phyloP scores from a whole-genome alignment of 2,888 invertebrate species.

The Dynastes grantii region DNA sequence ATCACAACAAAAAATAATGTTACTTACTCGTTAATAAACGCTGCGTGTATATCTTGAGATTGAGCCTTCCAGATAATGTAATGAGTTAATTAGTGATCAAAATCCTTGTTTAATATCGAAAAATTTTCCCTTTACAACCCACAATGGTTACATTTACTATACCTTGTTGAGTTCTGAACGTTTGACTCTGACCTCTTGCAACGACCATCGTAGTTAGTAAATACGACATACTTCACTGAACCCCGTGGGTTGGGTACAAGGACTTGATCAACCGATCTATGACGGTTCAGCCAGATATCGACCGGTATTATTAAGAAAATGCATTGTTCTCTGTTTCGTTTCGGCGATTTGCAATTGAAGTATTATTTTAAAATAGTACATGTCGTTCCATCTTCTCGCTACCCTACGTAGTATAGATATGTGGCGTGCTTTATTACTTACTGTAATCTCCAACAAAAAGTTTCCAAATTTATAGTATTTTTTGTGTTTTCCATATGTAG shows the following conservation, averaged over 20 bases:
- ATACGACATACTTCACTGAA: conserved; percentile 62
- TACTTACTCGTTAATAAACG: too few relatives aligned
- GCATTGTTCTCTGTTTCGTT: conserved; percentile 50
- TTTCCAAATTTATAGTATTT: too few relatives aligned
- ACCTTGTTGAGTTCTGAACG: background rate
- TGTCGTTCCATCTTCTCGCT: conserved; percentile 9
- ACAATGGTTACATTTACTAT: too few relatives aligned
- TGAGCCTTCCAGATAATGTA: too few relatives aligned
- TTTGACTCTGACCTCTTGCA: conserved; percentile 57
- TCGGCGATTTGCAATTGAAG: conserved; percentile 26
- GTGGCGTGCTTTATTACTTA: too few relatives aligned
- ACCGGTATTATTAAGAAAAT: conserved; percentile 23
- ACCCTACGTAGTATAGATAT: background rate
- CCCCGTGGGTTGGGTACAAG: conserved; percentile 64
- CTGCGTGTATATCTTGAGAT: too few relatives aligned
- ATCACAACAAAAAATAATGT: too few relatives aligned
- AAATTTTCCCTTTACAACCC: too few relatives aligned
- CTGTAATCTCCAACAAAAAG: too few relatives aligned
- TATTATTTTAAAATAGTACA: conserved; percentile 24
- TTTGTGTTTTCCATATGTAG: too few relatives aligned
- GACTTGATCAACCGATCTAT: conserved; percentile 61
- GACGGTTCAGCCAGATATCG: conserved; percentile 54
- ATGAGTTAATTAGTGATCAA: too few relatives aligned
- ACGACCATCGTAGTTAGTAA: conserved; percentile 67
- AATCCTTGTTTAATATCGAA: too few relatives aligned